Evolutionary conservation across 2,113 vertebrate genomes (phyloP), one percentile per base, ranked within the genome.

Genomic region (Xiphophorus couchianus): DNA sequence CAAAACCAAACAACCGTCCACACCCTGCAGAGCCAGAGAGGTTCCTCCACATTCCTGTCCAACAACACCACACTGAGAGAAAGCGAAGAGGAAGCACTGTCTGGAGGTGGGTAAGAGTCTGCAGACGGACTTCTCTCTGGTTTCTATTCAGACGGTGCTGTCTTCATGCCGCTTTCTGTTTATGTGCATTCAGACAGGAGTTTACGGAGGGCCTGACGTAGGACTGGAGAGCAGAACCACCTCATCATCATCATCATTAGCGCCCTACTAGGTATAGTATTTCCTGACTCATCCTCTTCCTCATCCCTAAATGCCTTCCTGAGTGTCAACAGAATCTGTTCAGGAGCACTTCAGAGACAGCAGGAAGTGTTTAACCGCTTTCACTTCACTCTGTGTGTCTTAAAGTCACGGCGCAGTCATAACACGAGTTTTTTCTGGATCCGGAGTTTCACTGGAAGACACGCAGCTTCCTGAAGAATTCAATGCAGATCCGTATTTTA

Each of bases 1-100:
- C 15, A 27, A 88, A 90, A 89, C 85, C 75, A 84, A 86, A 78
- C 80, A 88, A 68, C 37, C 61, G 69, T 92, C 89, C 92, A 92
- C 94, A 83, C 93, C 94, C 94, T 91, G 71, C 81, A 88, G 88
- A 19, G 77, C 69, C 69, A 66, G 64, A 79, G 89, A 90, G 89
- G 88, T 91, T 88, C 15, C 54, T 83, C 91, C 68, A 91, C 93
- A 94, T 95, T 95, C 93, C 65, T 88, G 4, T 66, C 12, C 48
- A 64, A 71, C 19, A 69, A 77, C 30, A 77, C 35, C 5, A 72
- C 1, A 75, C 9, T 60, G 1, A 76, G 25, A 77, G 31, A 73
- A 29, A 73, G 30, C 78, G 74, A 65, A 66, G 44, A 80, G 76
- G 77, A 72, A 64, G 29, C 64, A 30, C 58, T 66, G 51, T 62